Evolutionary conservation across 2,888 invertebrate species (phyloP), one percentile per base, ranked within the genome.

Genomic region (Ligdia adustata): DNA sequence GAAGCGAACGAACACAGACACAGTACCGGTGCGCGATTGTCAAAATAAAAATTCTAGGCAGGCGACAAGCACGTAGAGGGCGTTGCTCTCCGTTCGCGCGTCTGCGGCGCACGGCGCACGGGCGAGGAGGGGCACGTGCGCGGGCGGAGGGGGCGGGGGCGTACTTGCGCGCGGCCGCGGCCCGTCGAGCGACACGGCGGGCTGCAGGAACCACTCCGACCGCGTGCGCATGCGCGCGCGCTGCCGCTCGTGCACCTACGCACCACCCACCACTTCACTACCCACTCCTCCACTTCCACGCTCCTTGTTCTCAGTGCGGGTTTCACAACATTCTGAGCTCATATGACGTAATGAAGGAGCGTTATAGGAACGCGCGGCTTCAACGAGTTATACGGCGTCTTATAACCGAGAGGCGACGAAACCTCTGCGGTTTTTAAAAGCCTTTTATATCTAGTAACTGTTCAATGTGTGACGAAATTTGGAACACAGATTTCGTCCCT

Each of bases 201-300:
- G 94, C 71, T 94, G 94, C 83, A 97, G 93, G 91, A 98, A 99
- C 99, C 99, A 99, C 91, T 99, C 98, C 51, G 98, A 98, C 66
- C 99, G 94, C 62, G 98, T 98, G 80, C 97, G 94, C 97, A 99
- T 98, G 67, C 99, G 93, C 79, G 97, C 97, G 60, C 98, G 95
- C 92, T 99, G 99, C 78, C 98, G 93, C 91, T 98, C 97, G 91
- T 98, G 97, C 69, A 98, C 98, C 96, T 97, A 90, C 79, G 78
- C 75, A 78, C 79, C 75, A 69, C 67, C 66, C 64, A 64, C 68
- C 49, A 60, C 47, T 34, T 50, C 46, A 52, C 39, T 15, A 20
- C 38, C 22, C 11, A 14, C n/a, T n/a, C n/a, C n/a, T n/a, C n/a
- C n/a, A n/a, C n/a, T n/a, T n/a, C n/a, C n/a, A n/a, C n/a, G n/a